Evolutionary conservation across 2,888 invertebrate species (phyloP).

Genomic region (Cordilura impudica): DNA sequence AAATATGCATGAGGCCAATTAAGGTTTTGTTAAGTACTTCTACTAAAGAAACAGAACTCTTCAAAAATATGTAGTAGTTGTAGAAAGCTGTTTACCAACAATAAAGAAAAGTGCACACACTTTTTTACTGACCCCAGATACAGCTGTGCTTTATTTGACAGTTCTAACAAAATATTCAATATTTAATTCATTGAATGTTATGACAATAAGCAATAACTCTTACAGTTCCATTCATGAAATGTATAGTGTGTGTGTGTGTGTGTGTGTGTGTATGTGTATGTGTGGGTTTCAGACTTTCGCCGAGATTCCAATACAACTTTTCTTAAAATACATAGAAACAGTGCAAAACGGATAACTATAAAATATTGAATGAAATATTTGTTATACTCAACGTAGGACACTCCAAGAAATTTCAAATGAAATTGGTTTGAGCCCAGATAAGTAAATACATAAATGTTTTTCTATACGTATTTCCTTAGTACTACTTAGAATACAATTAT

Average conservation of each 20-base stretch:
- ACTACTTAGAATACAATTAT: too few relatives aligned
- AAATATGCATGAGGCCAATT: too few relatives aligned
- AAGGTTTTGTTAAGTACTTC: too few relatives aligned
- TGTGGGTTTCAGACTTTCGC: background rate
- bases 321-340: background rate
- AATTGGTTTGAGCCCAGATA: too few relatives aligned
- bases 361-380: background rate
- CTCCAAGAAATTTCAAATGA: too few relatives aligned
- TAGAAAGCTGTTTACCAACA: background rate
- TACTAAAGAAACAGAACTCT: too few relatives aligned
- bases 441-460: too few relatives aligned
- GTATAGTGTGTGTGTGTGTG: too few relatives aligned
- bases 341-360: background rate
- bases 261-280: too few relatives aligned
- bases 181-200: constrained; percentile 72
- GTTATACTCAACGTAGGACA: background rate
- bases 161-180: constrained; percentile 67
- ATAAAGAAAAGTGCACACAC: background rate
- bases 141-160: constrained; percentile 72
- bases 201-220: constrained; percentile 70
- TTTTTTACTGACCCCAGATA: constrained; percentile 25
- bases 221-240: background rate
- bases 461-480: too few relatives aligned
- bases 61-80: too few relatives aligned
- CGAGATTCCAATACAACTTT: background rate